Percentiles rank a stretch among this genome's conserved stretches.
Evolutionary conservation across 1,140 invertebrate species (phyloP).

Genomic region (Drosophila kikkawai): DNA sequence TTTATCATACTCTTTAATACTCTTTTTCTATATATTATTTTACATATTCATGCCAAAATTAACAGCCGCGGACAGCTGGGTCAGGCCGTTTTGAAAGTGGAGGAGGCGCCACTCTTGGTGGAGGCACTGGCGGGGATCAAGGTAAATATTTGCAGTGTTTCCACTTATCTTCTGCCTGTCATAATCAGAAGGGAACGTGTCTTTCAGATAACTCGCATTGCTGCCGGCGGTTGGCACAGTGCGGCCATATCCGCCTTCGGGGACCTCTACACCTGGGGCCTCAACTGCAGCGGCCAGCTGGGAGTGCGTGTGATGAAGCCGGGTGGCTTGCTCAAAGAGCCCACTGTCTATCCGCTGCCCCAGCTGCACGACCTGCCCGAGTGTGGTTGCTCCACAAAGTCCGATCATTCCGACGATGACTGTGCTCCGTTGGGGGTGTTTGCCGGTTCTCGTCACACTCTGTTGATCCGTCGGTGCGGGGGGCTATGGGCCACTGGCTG

Average conservation of each 20-base stretch:
- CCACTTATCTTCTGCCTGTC: slow-evolving; percentile 32
- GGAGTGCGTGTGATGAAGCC: slow-evolving; percentile 87
- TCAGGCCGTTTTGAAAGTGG: slow-evolving; percentile 88
- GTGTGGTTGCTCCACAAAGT: slow-evolving; percentile 85
- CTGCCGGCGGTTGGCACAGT: slow-evolving; percentile 94
- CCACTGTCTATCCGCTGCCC: slow-evolving; percentile 76
- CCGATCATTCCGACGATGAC: not conserved
- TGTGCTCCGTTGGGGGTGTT: slow-evolving; percentile 87
- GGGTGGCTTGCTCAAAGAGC: slow-evolving; percentile 57
- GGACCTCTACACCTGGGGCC: slow-evolving; percentile 96
- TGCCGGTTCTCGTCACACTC: slow-evolving; percentile 89
- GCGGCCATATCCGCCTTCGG: slow-evolving; percentile 90
- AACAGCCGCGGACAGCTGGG: slow-evolving; percentile 93
- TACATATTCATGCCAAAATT: slow-evolving; percentile 28
- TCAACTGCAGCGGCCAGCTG: slow-evolving; percentile 94
- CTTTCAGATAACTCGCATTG: slow-evolving; percentile 87
- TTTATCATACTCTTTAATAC: not conserved
- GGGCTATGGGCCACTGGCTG: slow-evolving; percentile 89
- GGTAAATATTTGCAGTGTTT: slow-evolving; percentile 53
- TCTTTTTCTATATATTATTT: not conserved
- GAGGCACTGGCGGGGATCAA: slow-evolving; percentile 91
- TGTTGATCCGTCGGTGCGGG: slow-evolving; percentile 87
- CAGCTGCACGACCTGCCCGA: slow-evolving; percentile 70
- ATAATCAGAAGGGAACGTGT: slow-evolving; percentile 6
- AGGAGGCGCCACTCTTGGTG: slow-evolving; percentile 88